These are phyloP conservation scores for Halictus rubicundus DNA, from an alignment of 1,140 invertebrate species.

Conservation along the genomic window DNA sequence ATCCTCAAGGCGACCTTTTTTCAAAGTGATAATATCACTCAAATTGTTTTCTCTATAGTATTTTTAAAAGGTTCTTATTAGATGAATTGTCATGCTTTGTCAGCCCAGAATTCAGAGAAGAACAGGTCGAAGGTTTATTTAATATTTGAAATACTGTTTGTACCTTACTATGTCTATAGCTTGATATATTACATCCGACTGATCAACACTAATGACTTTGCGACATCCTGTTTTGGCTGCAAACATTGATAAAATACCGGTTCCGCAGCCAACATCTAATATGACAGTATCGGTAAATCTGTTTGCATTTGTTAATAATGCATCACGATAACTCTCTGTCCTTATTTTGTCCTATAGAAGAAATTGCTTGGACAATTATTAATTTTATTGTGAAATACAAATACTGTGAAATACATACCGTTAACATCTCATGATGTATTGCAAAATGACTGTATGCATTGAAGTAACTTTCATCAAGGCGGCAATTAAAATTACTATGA, in stretches of 20 bases:
- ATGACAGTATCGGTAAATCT: constrained; percentile 89
- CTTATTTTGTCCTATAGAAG: constrained; percentile 90
- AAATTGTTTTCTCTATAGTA: constrained; percentile 87
- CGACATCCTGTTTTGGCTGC: constrained; percentile 95
- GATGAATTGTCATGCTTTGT: neutral
- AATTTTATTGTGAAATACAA: neutral
- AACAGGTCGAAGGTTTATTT: no score
- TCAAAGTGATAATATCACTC: constrained; percentile 87
- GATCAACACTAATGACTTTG: constrained; percentile 96
- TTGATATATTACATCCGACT: constrained; percentile 93
- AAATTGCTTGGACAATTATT: constrained; percentile 36
- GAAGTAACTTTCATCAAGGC: constrained; percentile 91
- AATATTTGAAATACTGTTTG: constrained; percentile 71
- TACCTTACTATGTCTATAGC: constrained; percentile 93
- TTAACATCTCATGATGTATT: constrained; percentile 98
- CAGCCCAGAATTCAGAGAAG: no score
- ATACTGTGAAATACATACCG: constrained; percentile 79
- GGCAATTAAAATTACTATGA: constrained; percentile 65
- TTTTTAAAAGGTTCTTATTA: constrained; percentile 43
- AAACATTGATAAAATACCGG: constrained; percentile 97
- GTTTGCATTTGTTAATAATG: constrained; percentile 91
- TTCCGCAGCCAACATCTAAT: constrained; percentile 98
- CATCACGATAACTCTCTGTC: constrained; percentile 95
- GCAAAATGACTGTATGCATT: constrained; percentile 98
- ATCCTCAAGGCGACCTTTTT: constrained; percentile 95